phyloP scores from a whole-genome alignment of 2,797 vertebrate genomes.

The Epinephelus coioides region DNA sequence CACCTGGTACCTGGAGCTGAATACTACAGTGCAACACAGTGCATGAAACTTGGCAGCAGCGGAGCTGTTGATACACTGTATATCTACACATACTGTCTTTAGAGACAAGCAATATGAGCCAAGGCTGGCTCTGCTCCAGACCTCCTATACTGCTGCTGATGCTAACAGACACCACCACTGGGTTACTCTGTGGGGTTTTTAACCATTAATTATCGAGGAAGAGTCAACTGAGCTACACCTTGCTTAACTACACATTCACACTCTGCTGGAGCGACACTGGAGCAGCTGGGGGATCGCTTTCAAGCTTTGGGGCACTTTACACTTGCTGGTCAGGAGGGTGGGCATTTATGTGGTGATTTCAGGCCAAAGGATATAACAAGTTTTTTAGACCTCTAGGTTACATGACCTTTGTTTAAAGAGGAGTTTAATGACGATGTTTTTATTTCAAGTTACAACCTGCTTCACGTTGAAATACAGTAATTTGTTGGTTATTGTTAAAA shows the following conservation, averaged over 20 bases:
- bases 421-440: no score
- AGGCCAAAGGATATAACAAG: no score
- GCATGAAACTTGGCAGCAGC: constrained; percentile 33
- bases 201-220: constrained; percentile 2
- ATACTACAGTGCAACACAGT: constrained; percentile 11
- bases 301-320: neutral
- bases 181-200: neutral
- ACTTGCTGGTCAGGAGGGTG: neutral
- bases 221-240: neutral
- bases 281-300: neutral
- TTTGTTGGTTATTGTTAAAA: no score
- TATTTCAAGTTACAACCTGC: no score
- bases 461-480: no score
- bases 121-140: constrained; percentile 50
- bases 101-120: constrained; percentile 51
- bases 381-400: no score
- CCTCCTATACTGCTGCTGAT: constrained; percentile 16
- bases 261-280: no score
- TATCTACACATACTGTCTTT: constrained; percentile 44
- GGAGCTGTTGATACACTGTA: constrained; percentile 39
- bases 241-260: neutral
- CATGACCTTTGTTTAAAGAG: no score
- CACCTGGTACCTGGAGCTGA: constrained; percentile 9
- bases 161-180: constrained; percentile 17
- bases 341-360: neutral